A percentile compares a stretch with the other conserved stretches of the same genome.
Conservation (phyloP, 2,888 invertebrate species). For the Spisula subtruncata region DNA sequence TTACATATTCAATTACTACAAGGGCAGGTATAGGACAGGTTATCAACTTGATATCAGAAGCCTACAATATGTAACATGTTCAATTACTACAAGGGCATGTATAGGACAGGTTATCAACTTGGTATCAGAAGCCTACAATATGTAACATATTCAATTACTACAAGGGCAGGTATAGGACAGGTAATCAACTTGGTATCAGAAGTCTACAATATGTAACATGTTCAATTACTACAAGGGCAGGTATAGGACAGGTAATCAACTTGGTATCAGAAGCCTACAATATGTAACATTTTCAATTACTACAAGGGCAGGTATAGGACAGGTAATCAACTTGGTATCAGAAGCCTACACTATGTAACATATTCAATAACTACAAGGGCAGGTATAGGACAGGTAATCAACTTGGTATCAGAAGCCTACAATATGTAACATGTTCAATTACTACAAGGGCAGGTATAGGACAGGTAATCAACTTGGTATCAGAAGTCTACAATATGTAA, state of each 20-base stretch:
- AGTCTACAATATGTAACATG: conserved; percentile 90
- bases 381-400: conserved; percentile 94
- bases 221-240: no score
- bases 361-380: no score
- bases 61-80: conserved; percentile 90
- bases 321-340: conserved; percentile 97
- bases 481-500: conserved; percentile 92
- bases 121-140: conserved; percentile 94
- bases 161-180: conserved; percentile 91
- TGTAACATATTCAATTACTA: no score
- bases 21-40: conserved; percentile 92
- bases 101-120: conserved; percentile 96
- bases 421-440: no score
- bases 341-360: conserved; percentile 91
- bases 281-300: no score
- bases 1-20: no score
- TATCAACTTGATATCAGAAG: conserved; percentile 96
- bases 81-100: no score
- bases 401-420: conserved; percentile 95
- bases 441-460: conserved; percentile 90
- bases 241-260: conserved; percentile 94
- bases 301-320: conserved; percentile 91
- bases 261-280: conserved; percentile 96
- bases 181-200: conserved; percentile 97
- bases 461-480: conserved; percentile 97